Evolutionary conservation across 1,140 invertebrate species (phyloP).

Genomic region (Euwallacea fornicatus): DNA sequence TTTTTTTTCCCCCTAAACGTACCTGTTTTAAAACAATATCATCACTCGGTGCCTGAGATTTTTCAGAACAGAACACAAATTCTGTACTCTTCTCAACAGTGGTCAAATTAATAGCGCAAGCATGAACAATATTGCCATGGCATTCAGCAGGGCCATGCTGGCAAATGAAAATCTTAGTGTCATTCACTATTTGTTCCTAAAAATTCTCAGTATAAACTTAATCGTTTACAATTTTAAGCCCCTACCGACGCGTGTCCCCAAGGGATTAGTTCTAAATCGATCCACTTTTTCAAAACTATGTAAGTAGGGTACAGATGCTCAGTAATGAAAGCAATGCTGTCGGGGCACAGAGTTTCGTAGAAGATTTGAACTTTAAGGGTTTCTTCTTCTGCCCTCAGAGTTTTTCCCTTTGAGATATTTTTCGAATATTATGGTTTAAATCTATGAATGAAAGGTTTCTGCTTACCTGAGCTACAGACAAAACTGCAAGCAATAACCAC

Average conservation of each 20-base stretch:
- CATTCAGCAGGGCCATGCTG: constrained; percentile 64
- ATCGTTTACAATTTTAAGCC: neutral
- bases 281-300: neutral
- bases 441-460: neutral
- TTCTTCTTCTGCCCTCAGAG: constrained; percentile 1
- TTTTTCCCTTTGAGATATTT: no score
- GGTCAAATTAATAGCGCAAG: constrained; percentile 56
- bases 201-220: neutral
- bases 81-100: constrained; percentile 12
- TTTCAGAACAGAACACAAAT: constrained; percentile 24
- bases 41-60: constrained; percentile 11
- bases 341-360: constrained; percentile 79
- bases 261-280: constrained; percentile 4
- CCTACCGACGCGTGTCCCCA: neutral
- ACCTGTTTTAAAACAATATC: constrained; percentile 19
- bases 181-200: constrained; percentile 18
- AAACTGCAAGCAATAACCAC: neutral
- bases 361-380: constrained; percentile 57
- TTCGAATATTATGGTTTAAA: no score
- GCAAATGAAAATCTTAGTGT: constrained; percentile 13
- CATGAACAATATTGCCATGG: constrained; percentile 65
- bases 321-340: constrained; percentile 62
- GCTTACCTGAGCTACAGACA: neutral
- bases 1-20: neutral
- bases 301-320: constrained; percentile 49